Conservation (phyloP, 2,888 invertebrate genomes). For the Eristalinus aeneus region DNA sequence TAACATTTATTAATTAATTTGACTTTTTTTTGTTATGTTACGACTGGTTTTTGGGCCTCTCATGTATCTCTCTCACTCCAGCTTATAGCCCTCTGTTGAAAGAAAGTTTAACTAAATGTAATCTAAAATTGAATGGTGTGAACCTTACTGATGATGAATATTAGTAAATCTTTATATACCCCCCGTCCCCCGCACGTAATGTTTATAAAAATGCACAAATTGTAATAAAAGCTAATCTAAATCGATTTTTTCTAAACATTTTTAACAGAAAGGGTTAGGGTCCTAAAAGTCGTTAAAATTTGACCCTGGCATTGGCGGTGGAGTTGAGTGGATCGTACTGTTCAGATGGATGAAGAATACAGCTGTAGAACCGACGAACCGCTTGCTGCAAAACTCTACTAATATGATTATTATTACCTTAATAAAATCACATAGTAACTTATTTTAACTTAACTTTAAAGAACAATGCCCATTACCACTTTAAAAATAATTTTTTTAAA, state of each 20-base stretch:
- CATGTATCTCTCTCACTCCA: conserved; percentile 26
- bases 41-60: conserved; percentile 52
- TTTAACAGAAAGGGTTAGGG: not conserved
- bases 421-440: no score
- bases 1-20: conserved; percentile 22
- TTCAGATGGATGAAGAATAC: no score
- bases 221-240: conserved; percentile 19
- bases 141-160: conserved; percentile 16
- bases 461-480: no score
- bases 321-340: not conserved
- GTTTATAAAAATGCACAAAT: conserved; percentile 40
- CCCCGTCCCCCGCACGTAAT: conserved; percentile 48
- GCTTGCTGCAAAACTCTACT: no score
- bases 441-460: no score
- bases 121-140: conserved; percentile 45
- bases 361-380: no score
- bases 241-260: not conserved
- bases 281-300: not conserved
- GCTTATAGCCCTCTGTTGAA: conserved; percentile 33
- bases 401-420: no score
- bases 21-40: conserved; percentile 23
- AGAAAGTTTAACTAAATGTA: conserved; percentile 21
- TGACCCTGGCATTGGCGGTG: not conserved
- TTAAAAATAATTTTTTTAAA: no score
- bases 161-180: conserved; percentile 18